Conservation (phyloP, 2,888 invertebrate species). For the Noctua pronuba region DNA sequence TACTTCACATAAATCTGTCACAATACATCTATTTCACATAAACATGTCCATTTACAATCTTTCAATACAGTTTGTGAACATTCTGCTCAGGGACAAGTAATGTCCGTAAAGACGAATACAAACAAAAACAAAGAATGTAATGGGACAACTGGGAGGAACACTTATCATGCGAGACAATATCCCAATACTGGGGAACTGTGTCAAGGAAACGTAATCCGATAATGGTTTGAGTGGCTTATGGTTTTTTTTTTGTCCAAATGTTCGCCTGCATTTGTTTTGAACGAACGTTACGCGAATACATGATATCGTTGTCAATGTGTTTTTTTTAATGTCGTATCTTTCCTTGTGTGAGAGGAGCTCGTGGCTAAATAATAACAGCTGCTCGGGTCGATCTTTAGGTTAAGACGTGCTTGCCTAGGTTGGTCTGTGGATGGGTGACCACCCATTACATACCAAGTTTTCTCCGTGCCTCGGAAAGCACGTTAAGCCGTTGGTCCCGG, state of each 20-base stretch:
- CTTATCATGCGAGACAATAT: conserved; percentile 5
- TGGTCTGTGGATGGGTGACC: too few species aligned
- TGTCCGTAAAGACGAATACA: neutral
- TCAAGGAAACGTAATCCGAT: conserved; percentile 15
- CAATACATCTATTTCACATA: conserved; percentile 1
- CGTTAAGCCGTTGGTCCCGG: too few species aligned
- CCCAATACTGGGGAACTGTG: neutral
- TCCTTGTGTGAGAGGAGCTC: too few species aligned
- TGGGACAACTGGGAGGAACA: neutral
- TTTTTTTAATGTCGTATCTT: neutral
- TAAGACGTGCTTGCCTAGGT: too few species aligned
- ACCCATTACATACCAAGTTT: too few species aligned
- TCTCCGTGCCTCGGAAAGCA: too few species aligned
- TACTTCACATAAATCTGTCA: neutral
- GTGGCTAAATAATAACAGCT: too few species aligned
- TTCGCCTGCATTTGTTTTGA: conserved; percentile 8
- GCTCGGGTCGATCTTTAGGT: too few species aligned
- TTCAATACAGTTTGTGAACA: conserved; percentile 8
- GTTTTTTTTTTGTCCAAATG: conserved; percentile 9
- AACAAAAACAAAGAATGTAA: conserved; percentile 1
- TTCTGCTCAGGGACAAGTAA: neutral
- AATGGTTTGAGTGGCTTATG: conserved; percentile 7
- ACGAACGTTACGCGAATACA: neutral
- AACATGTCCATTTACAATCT: conserved; percentile 4
- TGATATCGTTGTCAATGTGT: neutral